Evolutionary conservation across 2,888 invertebrate species (phyloP).

Genomic region (Lordiphosa andalusiaca): DNA sequence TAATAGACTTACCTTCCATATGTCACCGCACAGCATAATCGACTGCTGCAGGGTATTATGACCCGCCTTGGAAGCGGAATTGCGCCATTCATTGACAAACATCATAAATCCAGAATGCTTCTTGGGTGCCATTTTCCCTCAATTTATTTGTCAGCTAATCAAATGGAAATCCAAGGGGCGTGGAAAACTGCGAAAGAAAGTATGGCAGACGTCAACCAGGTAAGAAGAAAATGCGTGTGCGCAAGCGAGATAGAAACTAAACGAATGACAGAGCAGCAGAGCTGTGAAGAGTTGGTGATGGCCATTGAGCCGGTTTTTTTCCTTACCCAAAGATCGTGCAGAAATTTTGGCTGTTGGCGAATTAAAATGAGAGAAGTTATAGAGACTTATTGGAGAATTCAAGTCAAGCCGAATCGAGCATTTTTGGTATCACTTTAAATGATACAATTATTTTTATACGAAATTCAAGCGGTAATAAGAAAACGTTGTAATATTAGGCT

Average conservation of each 20-base stretch:
- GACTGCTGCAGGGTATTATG: slow-evolving; percentile 43
- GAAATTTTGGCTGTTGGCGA: too few relatives aligned
- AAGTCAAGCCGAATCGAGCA: too few relatives aligned
- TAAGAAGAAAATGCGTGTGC: background rate
- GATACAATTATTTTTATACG: too few relatives aligned
- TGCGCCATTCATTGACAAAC: slow-evolving; percentile 72
- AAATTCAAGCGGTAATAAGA: too few relatives aligned
- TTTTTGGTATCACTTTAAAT: too few relatives aligned
- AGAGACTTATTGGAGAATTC: too few relatives aligned
- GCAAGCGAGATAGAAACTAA: slow-evolving; percentile 6
- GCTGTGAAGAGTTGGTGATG: background rate
- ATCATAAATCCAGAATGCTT: slow-evolving; percentile 69
- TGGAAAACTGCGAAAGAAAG: background rate
- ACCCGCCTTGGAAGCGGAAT: slow-evolving; percentile 17
- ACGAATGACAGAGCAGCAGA: slow-evolving; percentile 18
- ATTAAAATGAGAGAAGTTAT: too few relatives aligned
- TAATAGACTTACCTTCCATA: slow-evolving; percentile 66
- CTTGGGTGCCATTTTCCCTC: slow-evolving; percentile 66
- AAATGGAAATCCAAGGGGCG: slow-evolving; percentile 2
- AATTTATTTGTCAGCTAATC: background rate
- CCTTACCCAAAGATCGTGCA: too few relatives aligned
- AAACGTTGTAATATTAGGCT: too few relatives aligned
- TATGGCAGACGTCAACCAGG: background rate
- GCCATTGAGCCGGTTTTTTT: too few relatives aligned
- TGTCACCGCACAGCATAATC: slow-evolving; percentile 53